A percentile compares a stretch with the other conserved stretches of the same genome.
phyloP scores from a whole-genome alignment of 2,113 vertebrate species.

The Microcebus lehilahytsara region DNA sequence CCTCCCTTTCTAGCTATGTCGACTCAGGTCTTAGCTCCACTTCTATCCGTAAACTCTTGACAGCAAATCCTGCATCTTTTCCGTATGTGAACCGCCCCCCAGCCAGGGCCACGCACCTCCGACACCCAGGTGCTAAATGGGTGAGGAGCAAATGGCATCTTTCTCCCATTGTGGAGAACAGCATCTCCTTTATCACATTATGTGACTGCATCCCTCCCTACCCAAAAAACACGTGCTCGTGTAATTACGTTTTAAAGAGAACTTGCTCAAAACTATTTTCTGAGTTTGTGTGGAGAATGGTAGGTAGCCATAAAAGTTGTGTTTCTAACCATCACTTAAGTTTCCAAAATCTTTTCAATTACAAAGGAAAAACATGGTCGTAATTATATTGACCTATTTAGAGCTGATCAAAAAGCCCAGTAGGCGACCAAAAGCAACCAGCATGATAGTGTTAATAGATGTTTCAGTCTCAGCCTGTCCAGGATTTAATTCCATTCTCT shows the following conservation, averaged over 20 bases:
- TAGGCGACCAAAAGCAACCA: fast-evolving
- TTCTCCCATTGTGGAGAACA: fast-evolving
- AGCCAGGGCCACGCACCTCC: not conserved
- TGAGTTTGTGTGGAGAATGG: not conserved
- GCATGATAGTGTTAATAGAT: fast-evolving
- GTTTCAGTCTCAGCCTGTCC: fast-evolving
- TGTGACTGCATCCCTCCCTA: fast-evolving
- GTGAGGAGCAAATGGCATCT: fast-evolving
- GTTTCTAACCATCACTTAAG: too few species aligned
- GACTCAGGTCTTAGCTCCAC: fast-evolving
- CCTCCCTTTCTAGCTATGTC: fast-evolving
- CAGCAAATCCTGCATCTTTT: too few species aligned
- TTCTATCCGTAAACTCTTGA: not conserved
- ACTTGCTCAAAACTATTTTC: not conserved
- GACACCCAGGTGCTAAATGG: fast-evolving
- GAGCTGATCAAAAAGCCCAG: not conserved
- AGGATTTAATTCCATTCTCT: fast-evolving
- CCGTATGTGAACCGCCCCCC: not conserved
- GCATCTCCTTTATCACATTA: fast-evolving
- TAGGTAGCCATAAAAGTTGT: not conserved
- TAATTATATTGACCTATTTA: fast-evolving
- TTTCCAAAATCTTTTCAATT: not conserved
- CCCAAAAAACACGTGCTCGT: fast-evolving
- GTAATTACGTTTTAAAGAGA: not conserved
- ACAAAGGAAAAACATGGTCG: not conserved